Base-by-base conservation (phyloP, 1,140 invertebrate species). In the Cyrtorhinus lividipennis region DNA sequence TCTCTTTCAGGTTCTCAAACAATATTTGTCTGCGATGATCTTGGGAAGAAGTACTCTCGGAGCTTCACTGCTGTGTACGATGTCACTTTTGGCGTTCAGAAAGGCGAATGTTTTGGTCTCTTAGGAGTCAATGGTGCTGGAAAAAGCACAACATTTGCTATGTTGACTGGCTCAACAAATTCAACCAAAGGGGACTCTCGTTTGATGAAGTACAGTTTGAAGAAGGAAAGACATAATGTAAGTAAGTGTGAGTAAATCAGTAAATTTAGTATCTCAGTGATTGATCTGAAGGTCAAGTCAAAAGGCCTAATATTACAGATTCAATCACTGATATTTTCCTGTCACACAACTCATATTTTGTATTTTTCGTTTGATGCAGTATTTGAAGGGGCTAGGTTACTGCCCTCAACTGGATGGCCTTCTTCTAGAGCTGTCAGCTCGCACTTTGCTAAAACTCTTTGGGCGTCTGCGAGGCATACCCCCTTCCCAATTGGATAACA, bases 351-450 rank as follows among this genome's bases (percentile, higher is more conserved):
- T n/a, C n/a, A n/a, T n/a, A n/a, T n/a, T n/a, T n/a, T n/a, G n/a
- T n/a, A n/a, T 38, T 38, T 38, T 38, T 5, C 30, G 30, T 38
- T 38, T 38, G n/a, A 10, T 44, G 5, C 48, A 53, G 48, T 53
- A 53, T 20, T 53, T 53, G 48, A 53, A 53, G 20, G 10, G 48
- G 65, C 78, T 90, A 65, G 86, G 87, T 15, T 91, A 92, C 69
- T 91, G 88, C 74, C 88, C 88, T 13, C 87, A 90, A 74, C 87
- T 85, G 74, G 88, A 90, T 76, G 91, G 89, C 2, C 74, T 95
- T 25, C 80, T 91, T 63, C 81, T 84, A 61, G 83, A 89, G 68
- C 75, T 93, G 45, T 92, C 87, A 0, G 89, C 87, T 0, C 73
- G 81, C 62, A 86, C 95, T 72, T 87, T 84, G 59, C 73, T 96